Percentiles rank a stretch among this genome's conserved stretches.
phyloP scores from a whole-genome alignment of 92 coral and sea anemone genomes.

The Heliopora coerulea region DNA sequence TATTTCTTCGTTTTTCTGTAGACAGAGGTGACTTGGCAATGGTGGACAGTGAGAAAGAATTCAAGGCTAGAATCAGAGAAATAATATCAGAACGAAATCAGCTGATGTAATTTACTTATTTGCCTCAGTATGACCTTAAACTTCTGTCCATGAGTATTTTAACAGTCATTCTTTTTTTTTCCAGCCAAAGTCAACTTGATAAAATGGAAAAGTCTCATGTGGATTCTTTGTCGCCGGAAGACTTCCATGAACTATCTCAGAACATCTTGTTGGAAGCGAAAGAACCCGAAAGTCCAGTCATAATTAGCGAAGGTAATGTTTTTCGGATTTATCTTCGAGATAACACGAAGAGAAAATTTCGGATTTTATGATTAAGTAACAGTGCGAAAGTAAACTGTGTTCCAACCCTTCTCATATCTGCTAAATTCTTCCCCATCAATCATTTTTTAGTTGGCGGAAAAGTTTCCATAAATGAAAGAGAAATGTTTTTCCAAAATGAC shows the following conservation, averaged over 20 bases:
- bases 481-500: no score
- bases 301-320: slow-evolving; percentile 13
- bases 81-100: slow-evolving; percentile 70
- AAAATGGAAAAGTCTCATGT: slow-evolving; percentile 56
- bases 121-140: no score
- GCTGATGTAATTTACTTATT: no score
- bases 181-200: slow-evolving; percentile 69
- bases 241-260: slow-evolving; percentile 43
- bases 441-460: no score
- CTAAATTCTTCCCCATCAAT: no score
- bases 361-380: no score
- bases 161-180: background rate
- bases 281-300: slow-evolving; percentile 1
- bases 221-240: slow-evolving; percentile 62
- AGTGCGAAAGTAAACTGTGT: no score
- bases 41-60: slow-evolving; percentile 63
- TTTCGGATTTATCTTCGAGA: no score
- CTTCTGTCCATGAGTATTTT: background rate
- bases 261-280: slow-evolving; percentile 13
- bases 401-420: no score
- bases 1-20: slow-evolving; percentile 14
- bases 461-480: background rate
- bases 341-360: no score
- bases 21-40: slow-evolving; percentile 71
- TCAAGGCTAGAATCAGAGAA: slow-evolving; percentile 70